Evolutionary conservation across 2,797 vertebrate species (phyloP).

Genomic region (Petrocephalus sullivani): DNA sequence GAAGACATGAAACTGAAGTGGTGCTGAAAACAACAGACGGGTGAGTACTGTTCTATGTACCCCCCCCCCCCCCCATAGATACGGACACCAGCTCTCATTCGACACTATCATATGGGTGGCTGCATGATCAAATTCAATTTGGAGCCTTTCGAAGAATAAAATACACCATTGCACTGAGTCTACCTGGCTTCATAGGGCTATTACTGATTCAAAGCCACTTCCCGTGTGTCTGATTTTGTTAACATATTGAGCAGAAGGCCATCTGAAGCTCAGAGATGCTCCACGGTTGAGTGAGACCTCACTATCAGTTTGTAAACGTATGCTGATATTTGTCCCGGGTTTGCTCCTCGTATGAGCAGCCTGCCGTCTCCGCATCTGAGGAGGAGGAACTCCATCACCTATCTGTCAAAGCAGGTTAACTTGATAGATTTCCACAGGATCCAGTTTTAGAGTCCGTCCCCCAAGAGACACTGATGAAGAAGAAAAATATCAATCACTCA

Average conservation of each 20-base stretch:
- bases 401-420: not conserved
- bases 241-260: not conserved
- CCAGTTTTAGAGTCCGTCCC: not conserved
- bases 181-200: not conserved
- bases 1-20: constrained; percentile 68
- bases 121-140: not conserved
- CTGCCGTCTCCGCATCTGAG: too few species aligned
- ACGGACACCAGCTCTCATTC: not conserved
- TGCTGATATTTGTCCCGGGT: not conserved
- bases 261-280: not conserved
- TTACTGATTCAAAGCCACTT: not conserved
- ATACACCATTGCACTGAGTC: not conserved
- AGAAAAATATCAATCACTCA: not conserved
- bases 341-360: not conserved
- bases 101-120: not conserved
- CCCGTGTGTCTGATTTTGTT: not conserved
- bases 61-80: not conserved
- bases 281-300: not conserved
- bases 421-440: not conserved
- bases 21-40: constrained; percentile 60
- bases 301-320: not conserved
- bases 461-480: not conserved
- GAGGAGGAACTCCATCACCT: not conserved
- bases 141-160: not conserved
- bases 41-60: constrained; percentile 41